phyloP scores from a whole-genome alignment of 2,113 vertebrate genomes.

The Proteles cristata region DNA sequence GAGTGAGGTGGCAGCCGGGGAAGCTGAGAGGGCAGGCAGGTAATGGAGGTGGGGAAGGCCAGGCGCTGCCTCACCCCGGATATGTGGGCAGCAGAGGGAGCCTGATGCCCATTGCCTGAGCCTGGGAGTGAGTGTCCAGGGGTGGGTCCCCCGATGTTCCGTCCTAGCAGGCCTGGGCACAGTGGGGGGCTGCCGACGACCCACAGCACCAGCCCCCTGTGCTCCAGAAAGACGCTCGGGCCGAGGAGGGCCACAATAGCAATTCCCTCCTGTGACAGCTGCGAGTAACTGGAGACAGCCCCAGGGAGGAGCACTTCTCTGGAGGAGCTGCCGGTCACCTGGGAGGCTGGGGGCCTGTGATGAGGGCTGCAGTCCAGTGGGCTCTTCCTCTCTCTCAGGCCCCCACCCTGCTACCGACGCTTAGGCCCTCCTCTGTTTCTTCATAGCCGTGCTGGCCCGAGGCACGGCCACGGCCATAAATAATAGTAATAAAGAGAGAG shows the following conservation, averaged over 20 bases:
- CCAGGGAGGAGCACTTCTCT: neutral
- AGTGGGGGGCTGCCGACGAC: neutral
- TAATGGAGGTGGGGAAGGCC: neutral
- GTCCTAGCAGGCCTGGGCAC: neutral
- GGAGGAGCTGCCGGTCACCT: neutral
- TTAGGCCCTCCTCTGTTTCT: neutral
- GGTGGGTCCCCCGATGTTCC: neutral
- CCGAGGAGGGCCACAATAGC: fast-evolving
- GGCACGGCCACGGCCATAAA: constrained; percentile 54
- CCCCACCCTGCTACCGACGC: fast-evolving
- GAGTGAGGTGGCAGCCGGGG: neutral
- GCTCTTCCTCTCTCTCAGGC: neutral
- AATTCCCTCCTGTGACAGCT: neutral
- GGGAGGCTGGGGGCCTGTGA: fast-evolving
- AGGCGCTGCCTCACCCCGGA: too few species aligned
- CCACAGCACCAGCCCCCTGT: neutral
- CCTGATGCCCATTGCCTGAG: neutral
- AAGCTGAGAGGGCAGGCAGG: neutral
- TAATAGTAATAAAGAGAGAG: constrained; percentile 77
- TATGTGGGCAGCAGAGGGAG: neutral
- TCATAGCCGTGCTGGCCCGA: neutral
- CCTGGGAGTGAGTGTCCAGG: neutral
- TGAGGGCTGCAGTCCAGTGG: neutral
- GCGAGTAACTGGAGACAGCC: neutral
- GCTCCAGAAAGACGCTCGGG: neutral